phyloP scores from a whole-genome alignment of 2,797 vertebrate species.

The Phoeniculus purpureus region DNA sequence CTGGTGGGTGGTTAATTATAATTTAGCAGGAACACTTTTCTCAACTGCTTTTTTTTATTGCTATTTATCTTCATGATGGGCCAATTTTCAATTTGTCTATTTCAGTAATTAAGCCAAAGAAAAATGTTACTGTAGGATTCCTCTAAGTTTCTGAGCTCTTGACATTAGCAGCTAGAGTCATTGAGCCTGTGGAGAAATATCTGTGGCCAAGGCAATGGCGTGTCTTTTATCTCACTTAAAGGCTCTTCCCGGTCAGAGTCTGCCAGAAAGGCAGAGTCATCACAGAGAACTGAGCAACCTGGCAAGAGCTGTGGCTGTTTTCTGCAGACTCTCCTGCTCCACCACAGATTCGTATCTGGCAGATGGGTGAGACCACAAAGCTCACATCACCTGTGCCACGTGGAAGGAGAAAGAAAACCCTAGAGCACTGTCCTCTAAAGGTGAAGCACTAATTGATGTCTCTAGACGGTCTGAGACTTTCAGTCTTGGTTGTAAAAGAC shows the following conservation, averaged over 20 bases:
- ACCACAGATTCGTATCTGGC: background rate
- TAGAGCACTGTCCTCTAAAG: background rate
- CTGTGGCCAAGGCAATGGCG: background rate
- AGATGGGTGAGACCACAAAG: background rate
- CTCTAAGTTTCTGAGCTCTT: background rate
- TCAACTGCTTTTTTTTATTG: slow-evolving; percentile 64
- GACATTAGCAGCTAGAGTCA: slow-evolving; percentile 4
- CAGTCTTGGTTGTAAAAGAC: background rate
- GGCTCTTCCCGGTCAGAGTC: rapidly evolving
- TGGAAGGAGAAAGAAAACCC: background rate
- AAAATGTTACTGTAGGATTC: slow-evolving; percentile 68
- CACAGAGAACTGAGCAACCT: rapidly evolving
- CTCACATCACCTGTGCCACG: background rate
- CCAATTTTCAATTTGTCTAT: slow-evolving; percentile 75
- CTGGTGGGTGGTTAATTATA: slow-evolving; percentile 77
- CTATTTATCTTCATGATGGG: slow-evolving; percentile 78
- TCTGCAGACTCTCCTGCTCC: background rate
- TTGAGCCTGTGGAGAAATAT: background rate
- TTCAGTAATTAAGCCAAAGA: slow-evolving; percentile 74
- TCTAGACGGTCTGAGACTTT: background rate
- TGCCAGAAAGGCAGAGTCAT: background rate
- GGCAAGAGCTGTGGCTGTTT: background rate
- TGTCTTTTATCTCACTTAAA: background rate
- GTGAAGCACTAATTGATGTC: background rate
- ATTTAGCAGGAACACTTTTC: slow-evolving; percentile 72